phyloP scores from a whole-genome alignment of 2,113 vertebrate genomes.

The Cyanistes caeruleus region DNA sequence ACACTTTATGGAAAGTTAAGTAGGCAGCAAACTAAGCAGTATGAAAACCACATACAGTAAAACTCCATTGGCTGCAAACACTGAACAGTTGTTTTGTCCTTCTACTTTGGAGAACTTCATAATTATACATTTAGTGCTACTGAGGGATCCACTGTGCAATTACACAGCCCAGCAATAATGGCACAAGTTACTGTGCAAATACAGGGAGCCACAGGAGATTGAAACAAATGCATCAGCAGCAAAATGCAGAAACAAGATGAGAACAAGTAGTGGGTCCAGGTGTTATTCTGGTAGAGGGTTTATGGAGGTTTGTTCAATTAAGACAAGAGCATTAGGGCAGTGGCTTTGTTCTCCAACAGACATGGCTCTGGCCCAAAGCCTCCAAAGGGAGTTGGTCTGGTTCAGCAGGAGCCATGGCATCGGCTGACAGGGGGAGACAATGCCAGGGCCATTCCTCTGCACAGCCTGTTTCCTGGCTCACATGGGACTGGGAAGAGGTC shows the following conservation, averaged over 20 bases:
- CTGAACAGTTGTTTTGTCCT: slow-evolving; percentile 51
- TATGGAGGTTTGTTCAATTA: background rate
- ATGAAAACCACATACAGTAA: slow-evolving; percentile 1
- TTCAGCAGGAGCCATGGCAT: background rate
- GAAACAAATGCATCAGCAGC: slow-evolving; percentile 47
- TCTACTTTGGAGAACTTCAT: slow-evolving; percentile 67
- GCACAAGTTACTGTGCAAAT: slow-evolving; percentile 57
- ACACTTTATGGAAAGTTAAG: slow-evolving; percentile 66
- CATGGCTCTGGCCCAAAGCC: background rate
- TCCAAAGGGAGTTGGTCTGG: background rate
- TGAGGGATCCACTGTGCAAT: slow-evolving; percentile 67
- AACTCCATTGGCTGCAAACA: slow-evolving; percentile 48
- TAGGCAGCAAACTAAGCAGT: slow-evolving; percentile 54
- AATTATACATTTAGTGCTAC: slow-evolving; percentile 72
- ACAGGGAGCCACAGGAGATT: slow-evolving; percentile 44
- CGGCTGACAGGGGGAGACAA: background rate
- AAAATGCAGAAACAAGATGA: slow-evolving; percentile 4
- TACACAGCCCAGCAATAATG: slow-evolving; percentile 68
- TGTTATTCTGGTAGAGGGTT: background rate
- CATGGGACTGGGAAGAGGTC: background rate
- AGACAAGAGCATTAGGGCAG: background rate
- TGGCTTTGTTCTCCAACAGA: background rate
- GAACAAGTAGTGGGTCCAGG: background rate
- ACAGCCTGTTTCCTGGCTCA: background rate
- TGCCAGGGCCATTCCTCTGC: background rate